Base-by-base conservation (phyloP, 2,797 vertebrate genomes). In the Sebastes itinus region DNA sequence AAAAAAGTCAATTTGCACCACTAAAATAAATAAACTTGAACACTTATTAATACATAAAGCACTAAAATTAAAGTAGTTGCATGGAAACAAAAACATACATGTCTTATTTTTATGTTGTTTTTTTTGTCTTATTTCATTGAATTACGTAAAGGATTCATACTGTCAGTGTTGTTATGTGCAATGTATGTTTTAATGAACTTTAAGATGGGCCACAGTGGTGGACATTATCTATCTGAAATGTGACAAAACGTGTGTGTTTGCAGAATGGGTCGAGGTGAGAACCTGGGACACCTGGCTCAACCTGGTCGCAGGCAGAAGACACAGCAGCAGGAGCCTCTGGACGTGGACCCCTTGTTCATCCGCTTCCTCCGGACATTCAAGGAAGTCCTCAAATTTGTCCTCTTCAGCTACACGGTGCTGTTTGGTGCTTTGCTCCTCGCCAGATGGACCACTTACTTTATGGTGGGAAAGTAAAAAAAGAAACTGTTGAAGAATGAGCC, bases 371-470 rank as follows among this genome's bases (percentile, higher is more conserved):
- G 96, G 91, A 96, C 98, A 80, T 95, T 99, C 90, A 96, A 91
- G 89, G 97, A 99, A 95, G 93, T 99, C 87, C 94, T 99, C 77
- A 97, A 97, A 84, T 99, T 99, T 35, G 96, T 99, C 83, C 96
- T 99, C 28, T 97, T 99, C 95, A 98, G 97, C 86, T 99, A 99
- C 95, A 99, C 98, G 0, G 97, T 99, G 84, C 93, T 99, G 86
- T 93, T 99, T 0, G 98, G 98, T 13, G 97, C 97, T 0, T 93
- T 99, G 91, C 94, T 99, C 64, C 94, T 99, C 6, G 98, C 98
- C 0, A 96, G 97, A 82, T 99, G 98, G 98, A 99, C 98, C 16
- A 99, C 98, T 1, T 99, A 98, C 55, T 97, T 97, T 68, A 93
- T 98, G 85, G 96, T 99, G 87, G 96, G 97, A n/a, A 98, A 98